A percentile compares a stretch with the other conserved stretches of the same genome.
phyloP scores from a whole-genome alignment of 2,797 vertebrate species.

The Megalops cyprinoides region DNA sequence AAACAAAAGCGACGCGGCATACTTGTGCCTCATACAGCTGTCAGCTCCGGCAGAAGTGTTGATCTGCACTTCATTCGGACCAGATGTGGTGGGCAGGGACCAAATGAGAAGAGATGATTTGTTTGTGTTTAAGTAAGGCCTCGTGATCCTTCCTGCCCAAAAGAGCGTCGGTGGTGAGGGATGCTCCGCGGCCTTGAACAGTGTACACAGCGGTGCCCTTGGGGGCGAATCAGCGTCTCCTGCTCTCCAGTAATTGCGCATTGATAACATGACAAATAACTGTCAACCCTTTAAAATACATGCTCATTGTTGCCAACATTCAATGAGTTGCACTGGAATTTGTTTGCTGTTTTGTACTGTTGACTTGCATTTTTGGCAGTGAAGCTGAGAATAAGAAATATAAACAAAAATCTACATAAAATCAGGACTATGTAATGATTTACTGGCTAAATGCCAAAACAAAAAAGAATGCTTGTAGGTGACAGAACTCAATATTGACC shows the following conservation, averaged over 20 bases:
- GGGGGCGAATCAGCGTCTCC: conserved; percentile 5
- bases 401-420: not conserved
- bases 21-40: conserved; percentile 22
- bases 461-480: not conserved
- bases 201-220: not conserved
- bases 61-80: conserved; percentile 36
- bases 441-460: too few relatives aligned
- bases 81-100: conserved; percentile 42
- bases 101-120: conserved; percentile 34
- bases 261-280: not conserved
- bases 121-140: conserved; percentile 44
- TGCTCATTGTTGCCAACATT: not conserved
- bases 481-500: not conserved
- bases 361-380: too few relatives aligned
- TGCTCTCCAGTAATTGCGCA: not conserved
- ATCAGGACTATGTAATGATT: not conserved
- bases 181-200: conserved; percentile 5
- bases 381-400: not conserved
- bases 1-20: conserved; percentile 36
- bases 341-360: conserved; percentile 2
- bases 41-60: conserved; percentile 30
- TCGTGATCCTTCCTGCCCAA: conserved; percentile 40
- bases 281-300: not conserved
- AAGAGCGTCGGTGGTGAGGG: conserved; percentile 19
- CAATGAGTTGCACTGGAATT: not conserved